Evolutionary conservation across 2,888 invertebrate species (phyloP).

Genomic region (Platycnemis pennipes): DNA sequence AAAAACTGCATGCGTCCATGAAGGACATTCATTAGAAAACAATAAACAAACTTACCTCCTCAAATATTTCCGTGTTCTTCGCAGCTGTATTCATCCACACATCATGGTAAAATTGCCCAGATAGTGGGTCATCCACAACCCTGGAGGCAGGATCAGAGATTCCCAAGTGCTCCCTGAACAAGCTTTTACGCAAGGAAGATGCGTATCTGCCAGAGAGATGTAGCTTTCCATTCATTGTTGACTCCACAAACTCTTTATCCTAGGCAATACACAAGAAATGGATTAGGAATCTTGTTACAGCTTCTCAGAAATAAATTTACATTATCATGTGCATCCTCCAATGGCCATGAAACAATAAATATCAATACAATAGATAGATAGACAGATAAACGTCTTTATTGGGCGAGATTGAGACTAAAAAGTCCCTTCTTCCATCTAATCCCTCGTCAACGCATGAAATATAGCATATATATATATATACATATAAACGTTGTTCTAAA

Average conservation of each 20-base stretch:
- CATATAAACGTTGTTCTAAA: no score
- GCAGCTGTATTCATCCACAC: slow-evolving; percentile 91
- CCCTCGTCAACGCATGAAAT: no score
- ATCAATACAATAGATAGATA: no score
- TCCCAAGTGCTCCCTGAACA: slow-evolving; percentile 97
- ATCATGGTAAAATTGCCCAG: slow-evolving; percentile 90
- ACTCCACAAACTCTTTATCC: slow-evolving; percentile 90
- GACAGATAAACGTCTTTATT: no score
- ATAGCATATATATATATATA: no score
- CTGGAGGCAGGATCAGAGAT: slow-evolving; percentile 79
- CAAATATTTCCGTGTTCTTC: slow-evolving; percentile 93
- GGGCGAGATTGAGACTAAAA: no score
- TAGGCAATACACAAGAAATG: slow-evolving; percentile 75
- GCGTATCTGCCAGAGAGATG: slow-evolving; percentile 94
- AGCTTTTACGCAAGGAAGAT: slow-evolving; percentile 89
- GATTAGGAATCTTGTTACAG: not conserved
- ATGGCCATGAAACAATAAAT: no score
- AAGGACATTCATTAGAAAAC: not conserved
- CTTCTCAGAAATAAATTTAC: no score
- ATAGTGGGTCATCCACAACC: slow-evolving; percentile 85
- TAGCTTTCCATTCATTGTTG: slow-evolving; percentile 89
- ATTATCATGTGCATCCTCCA: no score
- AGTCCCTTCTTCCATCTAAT: no score
- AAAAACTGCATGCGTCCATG: no score
- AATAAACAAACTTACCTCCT: slow-evolving; percentile 82